These are phyloP conservation scores for Hypsibius dujardini DNA, from an alignment of 1,140 invertebrate genomes.

Conservation along the genomic window DNA sequence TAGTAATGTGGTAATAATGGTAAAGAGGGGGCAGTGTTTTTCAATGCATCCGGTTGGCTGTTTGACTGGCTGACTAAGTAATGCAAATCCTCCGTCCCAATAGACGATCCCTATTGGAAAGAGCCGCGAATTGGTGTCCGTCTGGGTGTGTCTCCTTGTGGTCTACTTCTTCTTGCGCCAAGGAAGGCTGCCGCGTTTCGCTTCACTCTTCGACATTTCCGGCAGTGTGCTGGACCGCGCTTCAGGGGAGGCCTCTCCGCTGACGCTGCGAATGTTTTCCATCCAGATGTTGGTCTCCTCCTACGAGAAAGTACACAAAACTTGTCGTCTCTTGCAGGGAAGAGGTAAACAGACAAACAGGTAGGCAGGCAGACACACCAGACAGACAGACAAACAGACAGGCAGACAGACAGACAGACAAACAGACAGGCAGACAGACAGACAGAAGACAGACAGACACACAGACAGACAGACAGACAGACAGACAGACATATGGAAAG, in stretches of 20 bases:
- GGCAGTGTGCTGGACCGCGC: conserved; percentile 30
- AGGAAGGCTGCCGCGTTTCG: not conserved
- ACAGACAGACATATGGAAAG: not conserved
- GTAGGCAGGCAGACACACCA: no score
- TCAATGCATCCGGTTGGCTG: no score
- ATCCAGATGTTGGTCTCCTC: conserved; percentile 31
- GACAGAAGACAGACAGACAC: not conserved
- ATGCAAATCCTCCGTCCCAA: no score
- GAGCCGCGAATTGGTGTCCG: no score
- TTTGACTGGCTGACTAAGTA: no score
- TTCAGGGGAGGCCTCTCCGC: conserved; percentile 26
- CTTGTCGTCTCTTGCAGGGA: conserved; percentile 1
- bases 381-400: not conserved
- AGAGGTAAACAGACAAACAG: no score
- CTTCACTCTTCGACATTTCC: conserved; percentile 2
- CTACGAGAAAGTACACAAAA: conserved; percentile 24
- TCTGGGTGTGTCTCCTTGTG: no score
- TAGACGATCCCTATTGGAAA: no score
- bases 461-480: not conserved
- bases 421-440: not conserved
- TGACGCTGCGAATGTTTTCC: conserved; percentile 26
- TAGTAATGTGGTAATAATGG: no score
- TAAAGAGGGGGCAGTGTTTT: no score
- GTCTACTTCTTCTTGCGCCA: conserved; percentile 15
- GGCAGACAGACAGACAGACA: not conserved